phyloP scores from a whole-genome alignment of 1,140 invertebrate genomes.

The Rhizoglyphus robini region DNA sequence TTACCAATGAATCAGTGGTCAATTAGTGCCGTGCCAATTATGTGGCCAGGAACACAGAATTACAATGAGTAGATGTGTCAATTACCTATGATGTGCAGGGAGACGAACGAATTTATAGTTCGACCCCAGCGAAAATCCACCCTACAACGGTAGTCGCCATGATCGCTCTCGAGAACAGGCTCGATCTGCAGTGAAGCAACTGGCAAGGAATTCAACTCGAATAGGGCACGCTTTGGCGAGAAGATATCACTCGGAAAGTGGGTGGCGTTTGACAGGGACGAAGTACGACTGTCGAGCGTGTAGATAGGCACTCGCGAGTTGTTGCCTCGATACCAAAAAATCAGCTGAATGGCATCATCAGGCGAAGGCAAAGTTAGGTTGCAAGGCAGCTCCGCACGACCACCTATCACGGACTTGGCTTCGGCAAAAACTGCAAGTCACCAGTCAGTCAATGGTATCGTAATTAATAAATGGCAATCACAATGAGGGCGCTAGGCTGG shows the following conservation, averaged over 20 bases:
- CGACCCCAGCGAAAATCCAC: constrained; percentile 67
- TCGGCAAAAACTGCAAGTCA: constrained; percentile 13
- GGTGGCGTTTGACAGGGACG: constrained; percentile 1
- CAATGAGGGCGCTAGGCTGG: background rate
- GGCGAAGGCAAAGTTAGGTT: constrained; percentile 42
- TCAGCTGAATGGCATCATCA: constrained; percentile 57
- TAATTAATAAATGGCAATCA: constrained; percentile 1
- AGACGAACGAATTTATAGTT: constrained; percentile 60
- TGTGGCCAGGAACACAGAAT: background rate
- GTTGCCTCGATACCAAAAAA: constrained; percentile 66
- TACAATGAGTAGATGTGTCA: background rate
- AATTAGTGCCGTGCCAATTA: background rate
- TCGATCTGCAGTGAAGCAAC: background rate
- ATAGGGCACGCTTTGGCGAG: constrained; percentile 3
- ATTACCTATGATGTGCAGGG: constrained; percentile 66
- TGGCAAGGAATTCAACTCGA: background rate
- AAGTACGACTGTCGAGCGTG: constrained; percentile 23
- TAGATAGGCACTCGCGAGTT: constrained; percentile 24
- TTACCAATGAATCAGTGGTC: background rate
- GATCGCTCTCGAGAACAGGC: constrained; percentile 21
- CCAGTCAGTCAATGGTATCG: background rate
- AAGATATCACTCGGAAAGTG: constrained; percentile 25
- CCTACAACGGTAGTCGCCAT: constrained; percentile 27
- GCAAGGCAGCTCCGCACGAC: constrained; percentile 59
- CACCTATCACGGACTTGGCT: constrained; percentile 49